A percentile compares a stretch with the other conserved stretches of the same genome.
Conservation (phyloP, 2,113 vertebrate genomes). For the Syrmaticus mikado region DNA sequence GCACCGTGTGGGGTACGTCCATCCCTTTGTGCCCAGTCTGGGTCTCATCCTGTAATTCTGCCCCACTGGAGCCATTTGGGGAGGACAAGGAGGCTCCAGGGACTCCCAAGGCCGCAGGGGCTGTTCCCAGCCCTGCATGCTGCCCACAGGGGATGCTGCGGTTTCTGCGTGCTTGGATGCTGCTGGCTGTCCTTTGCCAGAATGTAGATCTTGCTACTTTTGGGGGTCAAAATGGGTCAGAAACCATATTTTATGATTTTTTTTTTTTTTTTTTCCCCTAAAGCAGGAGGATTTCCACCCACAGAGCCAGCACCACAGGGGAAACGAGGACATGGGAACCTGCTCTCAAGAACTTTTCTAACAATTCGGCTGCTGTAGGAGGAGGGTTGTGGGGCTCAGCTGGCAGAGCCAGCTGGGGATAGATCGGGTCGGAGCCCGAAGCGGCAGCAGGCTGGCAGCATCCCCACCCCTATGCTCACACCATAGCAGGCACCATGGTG, state of each 20-base stretch:
- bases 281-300: not conserved
- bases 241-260: not conserved
- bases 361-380: rapidly evolving
- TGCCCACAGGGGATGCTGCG: rapidly evolving
- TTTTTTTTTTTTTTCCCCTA: not conserved
- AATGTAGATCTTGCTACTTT: not conserved
- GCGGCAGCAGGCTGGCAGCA: rapidly evolving
- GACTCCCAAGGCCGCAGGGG: not conserved
- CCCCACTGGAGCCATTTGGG: rapidly evolving
- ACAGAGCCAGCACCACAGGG: rapidly evolving
- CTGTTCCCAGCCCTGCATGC: not conserved
- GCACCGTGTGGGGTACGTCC: rapidly evolving
- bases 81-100: not conserved
- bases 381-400: not conserved
- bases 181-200: not conserved
- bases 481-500: rapidly evolving
- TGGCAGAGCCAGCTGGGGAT: not conserved
- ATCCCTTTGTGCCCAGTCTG: not conserved
- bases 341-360: not conserved
- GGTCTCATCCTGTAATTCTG: not conserved
- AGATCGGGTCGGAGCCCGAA: rapidly evolving
- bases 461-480: not conserved
- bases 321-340: rapidly evolving
- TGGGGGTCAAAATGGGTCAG: not conserved
- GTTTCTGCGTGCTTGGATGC: rapidly evolving